These are phyloP conservation scores for Crepidodera aurea DNA, from an alignment of 2,888 invertebrate genomes.

Conservation along the genomic window DNA sequence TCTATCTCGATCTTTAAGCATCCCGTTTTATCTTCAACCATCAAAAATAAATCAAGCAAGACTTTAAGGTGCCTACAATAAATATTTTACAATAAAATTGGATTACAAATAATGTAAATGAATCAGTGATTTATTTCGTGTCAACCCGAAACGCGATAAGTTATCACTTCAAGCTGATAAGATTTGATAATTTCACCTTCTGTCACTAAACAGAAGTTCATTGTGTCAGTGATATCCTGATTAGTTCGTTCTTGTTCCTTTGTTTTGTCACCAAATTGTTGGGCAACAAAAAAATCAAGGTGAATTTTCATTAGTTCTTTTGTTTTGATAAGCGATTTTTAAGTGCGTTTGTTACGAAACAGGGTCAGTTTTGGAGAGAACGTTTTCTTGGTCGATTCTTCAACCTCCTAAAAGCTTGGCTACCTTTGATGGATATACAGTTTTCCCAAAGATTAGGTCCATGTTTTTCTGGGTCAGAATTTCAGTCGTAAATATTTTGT, in stretches of 20 bases:
- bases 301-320: background rate
- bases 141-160: background rate
- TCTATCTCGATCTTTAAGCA: no score
- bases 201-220: conserved; percentile 31
- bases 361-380: no score
- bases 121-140: background rate
- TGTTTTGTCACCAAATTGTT: background rate
- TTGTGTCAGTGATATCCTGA: conserved; percentile 26
- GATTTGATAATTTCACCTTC: conserved; percentile 21
- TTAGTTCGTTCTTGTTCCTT: conserved; percentile 18
- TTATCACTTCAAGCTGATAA: conserved; percentile 27
- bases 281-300: background rate
- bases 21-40: no score
- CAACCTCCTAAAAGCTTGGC: no score
- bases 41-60: background rate
- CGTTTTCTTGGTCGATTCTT: no score
- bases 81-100: background rate
- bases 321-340: no score
- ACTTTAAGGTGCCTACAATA: background rate
- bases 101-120: background rate
- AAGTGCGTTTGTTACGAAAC: no score
- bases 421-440: no score
- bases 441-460: no score
- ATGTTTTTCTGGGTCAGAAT: no score
- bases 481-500: no score